Evolutionary conservation across 2,888 invertebrate species (phyloP), one percentile per base, ranked within the genome.

Genomic region (Noctua janthe): DNA sequence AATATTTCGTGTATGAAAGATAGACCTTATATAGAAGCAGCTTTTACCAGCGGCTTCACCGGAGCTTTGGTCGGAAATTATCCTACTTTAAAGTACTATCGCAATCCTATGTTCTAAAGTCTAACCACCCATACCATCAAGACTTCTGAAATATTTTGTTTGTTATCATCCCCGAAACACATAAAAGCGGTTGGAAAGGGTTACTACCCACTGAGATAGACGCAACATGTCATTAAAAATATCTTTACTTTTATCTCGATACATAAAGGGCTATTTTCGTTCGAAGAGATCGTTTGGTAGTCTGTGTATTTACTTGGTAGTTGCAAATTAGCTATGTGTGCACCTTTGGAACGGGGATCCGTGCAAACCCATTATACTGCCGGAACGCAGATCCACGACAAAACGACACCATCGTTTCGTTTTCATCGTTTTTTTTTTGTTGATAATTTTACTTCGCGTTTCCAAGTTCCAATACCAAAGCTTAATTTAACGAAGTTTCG

Each of bases 141-240:
- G 23, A 23, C 15, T 54, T 29, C 10, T 29, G 6, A 15, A 56
- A 71, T 29, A 54, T n/a, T n/a, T n/a, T n/a, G 15, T 70, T 64
- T 39, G 20, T 71, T 81, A 83, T 81, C 83, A 35, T n/a, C 5
- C 15, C 71, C 49, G 49, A 43, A 77, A 77, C 29, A 77, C 71
- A 77, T 71, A 77, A 77, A 83, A 82, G 20, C 69, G n/a, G 71
- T 35, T 39, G 70, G 49, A 20, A 76, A 76, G 39, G 62, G 69
- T 81, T 75, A 49, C 64, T 81, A 54, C 17, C 62, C 1, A 29
- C 62, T 62, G 82, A 59, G 59, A 62, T 69, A 74, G 23, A 64
- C 39, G 43, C 47, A 62, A 49, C 39, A 47, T 49, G 29, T 49
- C 69, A 82, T 75, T 81, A 82, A 76, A 77, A 77, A 8, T 77